Evolutionary conservation across 2,888 invertebrate genomes (phyloP).

Genomic region (Yponomeuta malinellus): DNA sequence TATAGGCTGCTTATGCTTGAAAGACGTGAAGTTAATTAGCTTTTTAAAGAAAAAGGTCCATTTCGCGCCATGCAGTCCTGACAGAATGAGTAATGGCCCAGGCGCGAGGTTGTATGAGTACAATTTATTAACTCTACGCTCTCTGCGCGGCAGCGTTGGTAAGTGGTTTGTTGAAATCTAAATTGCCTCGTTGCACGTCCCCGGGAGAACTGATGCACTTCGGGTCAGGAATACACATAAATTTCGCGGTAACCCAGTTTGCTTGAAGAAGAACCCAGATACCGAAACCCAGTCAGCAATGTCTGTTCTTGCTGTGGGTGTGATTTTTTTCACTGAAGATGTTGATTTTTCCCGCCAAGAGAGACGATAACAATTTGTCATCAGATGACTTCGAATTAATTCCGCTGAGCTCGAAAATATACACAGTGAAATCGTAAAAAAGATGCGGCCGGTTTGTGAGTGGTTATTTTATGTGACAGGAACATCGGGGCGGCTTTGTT

Average conservation of each 20-base stretch:
- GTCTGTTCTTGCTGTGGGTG: background rate
- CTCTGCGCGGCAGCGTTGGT: background rate
- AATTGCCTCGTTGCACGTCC: conserved; percentile 9
- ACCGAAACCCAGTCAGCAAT: background rate
- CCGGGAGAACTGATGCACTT: conserved; percentile 7
- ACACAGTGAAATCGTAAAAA: conserved; percentile 36
- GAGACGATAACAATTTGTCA: conserved; percentile 30
- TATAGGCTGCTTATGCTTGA: background rate
- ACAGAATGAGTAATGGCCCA: background rate
- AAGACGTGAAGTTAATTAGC: background rate
- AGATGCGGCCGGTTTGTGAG: background rate
- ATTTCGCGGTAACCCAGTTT: background rate
- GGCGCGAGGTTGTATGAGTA: background rate
- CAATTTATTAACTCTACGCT: background rate
- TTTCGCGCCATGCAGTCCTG: background rate
- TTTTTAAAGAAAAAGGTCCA: background rate
- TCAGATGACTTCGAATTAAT: conserved; percentile 26
- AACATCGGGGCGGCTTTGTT: too few relatives aligned
- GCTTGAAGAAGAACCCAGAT: background rate
- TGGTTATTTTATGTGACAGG: background rate
- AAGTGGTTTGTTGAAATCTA: conserved; percentile 13
- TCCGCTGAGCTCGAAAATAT: conserved; percentile 31
- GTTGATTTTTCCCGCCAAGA: background rate
- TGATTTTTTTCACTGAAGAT: background rate
- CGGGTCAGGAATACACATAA: conserved; percentile 8